These are phyloP conservation scores for Oikopleura albicans DNA, from an alignment of 23 tunicate species.

Conservation along the genomic window DNA sequence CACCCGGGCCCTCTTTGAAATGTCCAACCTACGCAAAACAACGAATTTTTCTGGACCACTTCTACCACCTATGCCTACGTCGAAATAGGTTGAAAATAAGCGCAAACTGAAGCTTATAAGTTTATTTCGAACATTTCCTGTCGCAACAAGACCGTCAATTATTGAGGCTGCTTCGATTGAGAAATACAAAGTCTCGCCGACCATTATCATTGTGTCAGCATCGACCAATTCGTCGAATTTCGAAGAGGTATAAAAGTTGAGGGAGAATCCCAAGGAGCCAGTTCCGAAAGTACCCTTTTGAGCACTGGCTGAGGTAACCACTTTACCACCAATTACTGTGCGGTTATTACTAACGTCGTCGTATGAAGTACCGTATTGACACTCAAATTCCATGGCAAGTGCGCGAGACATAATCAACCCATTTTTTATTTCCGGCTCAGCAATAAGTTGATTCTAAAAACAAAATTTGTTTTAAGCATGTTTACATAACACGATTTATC, in stretches of 20 bases:
- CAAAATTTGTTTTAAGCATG: too few species aligned
- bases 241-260: not conserved
- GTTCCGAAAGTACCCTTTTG: not conserved
- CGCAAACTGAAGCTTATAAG: too few species aligned
- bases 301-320: not conserved
- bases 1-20: too few species aligned
- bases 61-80: too few species aligned
- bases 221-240: not conserved
- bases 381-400: not conserved
- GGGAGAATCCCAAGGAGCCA: not conserved
- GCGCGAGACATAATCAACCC: not conserved
- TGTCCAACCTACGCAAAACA: too few species aligned
- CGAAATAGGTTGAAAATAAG: too few species aligned
- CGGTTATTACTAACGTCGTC: not conserved
- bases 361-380: not conserved
- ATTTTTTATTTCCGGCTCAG: not conserved
- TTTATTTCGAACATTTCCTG: too few species aligned
- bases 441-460: not conserved
- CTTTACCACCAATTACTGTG: not conserved
- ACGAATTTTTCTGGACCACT: too few species aligned
- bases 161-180: not conserved
- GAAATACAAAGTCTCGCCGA: not conserved
- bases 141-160: not conserved
- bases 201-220: not conserved
- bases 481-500: too few species aligned